These are phyloP conservation scores for Halcyon malimbica DNA, from an alignment of 2,113 vertebrate species.

Conservation along the genomic window DNA sequence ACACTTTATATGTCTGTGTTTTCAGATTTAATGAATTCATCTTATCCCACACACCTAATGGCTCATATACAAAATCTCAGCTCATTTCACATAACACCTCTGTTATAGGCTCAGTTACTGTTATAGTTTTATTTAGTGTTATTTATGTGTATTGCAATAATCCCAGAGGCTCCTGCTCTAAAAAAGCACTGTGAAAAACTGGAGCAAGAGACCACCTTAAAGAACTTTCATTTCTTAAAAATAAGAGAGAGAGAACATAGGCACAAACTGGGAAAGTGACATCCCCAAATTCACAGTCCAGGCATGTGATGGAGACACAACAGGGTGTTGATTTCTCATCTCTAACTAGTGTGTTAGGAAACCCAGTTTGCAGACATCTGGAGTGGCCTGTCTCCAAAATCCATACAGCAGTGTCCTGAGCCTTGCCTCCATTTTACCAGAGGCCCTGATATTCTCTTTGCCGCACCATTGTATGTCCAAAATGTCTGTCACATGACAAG, in stretches of 20 bases:
- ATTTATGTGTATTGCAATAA: constrained; percentile 23
- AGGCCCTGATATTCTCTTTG: neutral
- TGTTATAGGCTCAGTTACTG: neutral
- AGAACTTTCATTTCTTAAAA: neutral
- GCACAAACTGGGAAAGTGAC: neutral
- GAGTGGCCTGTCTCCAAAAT: neutral
- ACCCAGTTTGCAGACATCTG: neutral
- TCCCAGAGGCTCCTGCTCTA: neutral
- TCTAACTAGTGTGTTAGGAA: neutral
- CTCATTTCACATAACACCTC: neutral
- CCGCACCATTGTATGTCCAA: neutral
- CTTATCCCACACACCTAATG: neutral
- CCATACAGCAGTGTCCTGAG: accelerated
- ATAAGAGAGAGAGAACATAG: neutral
- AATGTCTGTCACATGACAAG: neutral
- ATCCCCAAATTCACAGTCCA: neutral
- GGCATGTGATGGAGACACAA: neutral
- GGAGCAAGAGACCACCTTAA: neutral
- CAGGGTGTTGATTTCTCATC: accelerated
- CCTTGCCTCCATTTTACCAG: neutral
- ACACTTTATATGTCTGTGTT: neutral
- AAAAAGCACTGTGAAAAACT: neutral
- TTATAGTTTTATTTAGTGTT: neutral
- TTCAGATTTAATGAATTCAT: constrained; percentile 51
- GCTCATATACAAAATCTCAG: constrained; percentile 28